These are phyloP conservation scores for Heliconius aoede DNA, from an alignment of 2,888 invertebrate genomes.

Conservation along the genomic window DNA sequence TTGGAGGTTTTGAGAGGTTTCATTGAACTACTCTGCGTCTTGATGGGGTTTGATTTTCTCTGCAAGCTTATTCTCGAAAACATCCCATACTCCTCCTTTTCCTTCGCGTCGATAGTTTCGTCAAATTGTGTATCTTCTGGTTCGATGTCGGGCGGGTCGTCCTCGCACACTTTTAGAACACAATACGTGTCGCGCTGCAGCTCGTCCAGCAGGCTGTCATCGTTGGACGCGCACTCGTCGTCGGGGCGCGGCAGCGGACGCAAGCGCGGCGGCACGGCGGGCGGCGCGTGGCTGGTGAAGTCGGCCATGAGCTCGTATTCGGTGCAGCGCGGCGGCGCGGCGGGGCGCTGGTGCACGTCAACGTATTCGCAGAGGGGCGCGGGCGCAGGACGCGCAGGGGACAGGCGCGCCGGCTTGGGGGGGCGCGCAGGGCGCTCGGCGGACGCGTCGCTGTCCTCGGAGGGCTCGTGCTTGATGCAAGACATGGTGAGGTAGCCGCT, in stretches of 20 bases:
- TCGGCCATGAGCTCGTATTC: constrained; percentile 79
- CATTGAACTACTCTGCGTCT: constrained; percentile 62
- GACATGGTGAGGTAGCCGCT: constrained; percentile 79
- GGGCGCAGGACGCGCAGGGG: constrained; percentile 61
- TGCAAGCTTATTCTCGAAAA: constrained; percentile 75
- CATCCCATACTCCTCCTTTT: constrained; percentile 60
- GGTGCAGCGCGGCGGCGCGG: constrained; percentile 57
- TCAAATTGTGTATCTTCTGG: constrained; percentile 50
- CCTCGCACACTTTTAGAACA: constrained; percentile 74
- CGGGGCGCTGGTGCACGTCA: constrained; percentile 48
- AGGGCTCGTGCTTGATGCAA: constrained; percentile 71
- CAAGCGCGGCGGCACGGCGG: constrained; percentile 67
- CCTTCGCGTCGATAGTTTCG: constrained; percentile 48
- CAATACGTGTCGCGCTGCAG: constrained; percentile 73
- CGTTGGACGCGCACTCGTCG: constrained; percentile 57
- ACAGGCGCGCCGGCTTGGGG: constrained; percentile 71
- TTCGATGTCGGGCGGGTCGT: constrained; percentile 56
- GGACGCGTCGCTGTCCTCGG: constrained; percentile 71
- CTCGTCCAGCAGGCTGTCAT: constrained; percentile 77
- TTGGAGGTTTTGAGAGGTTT: constrained; percentile 73
- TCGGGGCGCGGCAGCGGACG: constrained; percentile 53
- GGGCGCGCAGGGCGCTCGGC: constrained; percentile 72
- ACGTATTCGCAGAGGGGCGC: constrained; percentile 54
- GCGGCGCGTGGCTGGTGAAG: constrained; percentile 68
- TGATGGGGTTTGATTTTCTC: constrained; percentile 77